Base-by-base conservation (phyloP, 2,797 vertebrate species). In the Champsocephalus esox region DNA sequence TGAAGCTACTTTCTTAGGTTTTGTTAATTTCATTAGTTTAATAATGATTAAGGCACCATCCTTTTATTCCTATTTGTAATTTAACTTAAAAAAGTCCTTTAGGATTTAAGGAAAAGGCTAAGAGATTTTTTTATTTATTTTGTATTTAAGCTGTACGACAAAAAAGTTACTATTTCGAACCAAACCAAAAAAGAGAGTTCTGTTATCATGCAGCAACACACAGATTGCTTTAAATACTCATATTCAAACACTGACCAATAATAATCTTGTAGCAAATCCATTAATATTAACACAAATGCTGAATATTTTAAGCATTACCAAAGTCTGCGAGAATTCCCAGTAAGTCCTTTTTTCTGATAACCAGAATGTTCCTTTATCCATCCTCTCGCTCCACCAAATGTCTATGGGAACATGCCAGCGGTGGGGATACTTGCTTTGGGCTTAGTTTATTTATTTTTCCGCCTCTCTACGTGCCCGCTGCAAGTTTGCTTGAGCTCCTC, bases 401-500 rank as follows among this genome's bases (percentile, higher is more conserved):
- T 85, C 76, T 68, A 68, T 89, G 85, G 80, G 79, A 89, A 87
- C 68, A 67, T 83, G 87, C 88, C 90, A 92, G 88, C 72, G 80
- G 87, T 80, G 80, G 69, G 74, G 82, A 90, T 83, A 86, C 88
- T 90, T 88, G 84, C 85, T 86, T 77, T 78, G 71, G 84, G 80
- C 80, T 92, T 87, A 90, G 84, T 82, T 83, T 90, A 84, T 93
- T 93, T 93, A 85, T 82, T 86, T 88, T 85, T 56, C 65, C 69
- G 77, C 79, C 70, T 85, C 83, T 82, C 80, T 90, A 52, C 77
- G 86, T 90, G 90, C 91, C 85, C 70, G 8, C 34, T 44, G 78
- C 80, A 82, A 83, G 90, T 90, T 88, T 88, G 86, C 84, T 61
- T 59, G 80, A 87, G 88, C 85, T 88, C 91, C 83, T 81, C 62